Percentiles rank a stretch among this genome's conserved stretches.
Conservation (phyloP, 2,797 vertebrate species). For the Tauraco hartlaubi region DNA sequence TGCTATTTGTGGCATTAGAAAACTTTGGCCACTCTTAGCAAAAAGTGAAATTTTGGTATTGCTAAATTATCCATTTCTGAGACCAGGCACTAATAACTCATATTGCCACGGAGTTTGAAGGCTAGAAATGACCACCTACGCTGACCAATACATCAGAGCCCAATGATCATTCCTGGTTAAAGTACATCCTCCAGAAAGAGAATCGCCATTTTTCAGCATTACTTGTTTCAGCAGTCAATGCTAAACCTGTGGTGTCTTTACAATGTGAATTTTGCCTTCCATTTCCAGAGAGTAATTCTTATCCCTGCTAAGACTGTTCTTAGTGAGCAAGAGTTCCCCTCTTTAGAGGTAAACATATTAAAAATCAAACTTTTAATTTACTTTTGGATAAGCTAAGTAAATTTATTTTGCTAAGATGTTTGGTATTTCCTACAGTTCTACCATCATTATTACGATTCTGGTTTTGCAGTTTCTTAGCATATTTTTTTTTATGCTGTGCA, state of each 20-base stretch:
- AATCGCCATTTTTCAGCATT: neutral
- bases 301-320: neutral
- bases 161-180: neutral
- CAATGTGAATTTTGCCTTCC: neutral
- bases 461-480: neutral
- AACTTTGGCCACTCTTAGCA: neutral
- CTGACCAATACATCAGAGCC: neutral
- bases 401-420: neutral
- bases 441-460: neutral
- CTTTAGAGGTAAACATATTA: neutral
- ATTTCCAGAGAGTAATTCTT: neutral
- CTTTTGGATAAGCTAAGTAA: neutral
- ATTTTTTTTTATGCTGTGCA: fast-evolving
- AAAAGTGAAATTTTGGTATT: neutral
- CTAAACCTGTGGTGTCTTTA: neutral
- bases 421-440: neutral
- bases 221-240: neutral
- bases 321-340: neutral
- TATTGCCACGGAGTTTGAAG: neutral
- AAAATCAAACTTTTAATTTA: neutral
- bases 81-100: neutral
- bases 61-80: neutral
- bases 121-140: neutral
- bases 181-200: neutral
- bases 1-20: neutral